Evolutionary conservation across 2,797 vertebrate genomes (phyloP).

Genomic region (Microctenopoma stevenorrisi): DNA sequence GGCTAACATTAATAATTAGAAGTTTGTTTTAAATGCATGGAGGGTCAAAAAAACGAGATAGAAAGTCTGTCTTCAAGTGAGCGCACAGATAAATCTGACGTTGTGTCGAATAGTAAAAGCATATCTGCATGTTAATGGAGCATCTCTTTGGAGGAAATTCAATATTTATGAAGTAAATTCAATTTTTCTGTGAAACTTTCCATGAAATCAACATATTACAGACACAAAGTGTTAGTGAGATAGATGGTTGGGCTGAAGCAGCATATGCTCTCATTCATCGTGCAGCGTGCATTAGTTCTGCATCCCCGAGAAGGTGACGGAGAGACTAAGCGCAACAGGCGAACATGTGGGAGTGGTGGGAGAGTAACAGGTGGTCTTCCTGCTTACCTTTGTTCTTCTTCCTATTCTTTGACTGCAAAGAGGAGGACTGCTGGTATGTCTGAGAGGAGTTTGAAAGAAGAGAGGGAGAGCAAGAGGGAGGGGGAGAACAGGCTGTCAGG

Average conservation of each 20-base stretch:
- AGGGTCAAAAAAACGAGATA: background rate
- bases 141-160: background rate
- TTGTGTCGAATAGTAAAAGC: no score
- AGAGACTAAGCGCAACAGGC: conserved; percentile 17
- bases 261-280: conserved; percentile 27
- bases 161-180: background rate
- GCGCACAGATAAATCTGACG: no score
- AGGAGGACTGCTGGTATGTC: conserved; percentile 94
- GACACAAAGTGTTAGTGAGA: conserved; percentile 2
- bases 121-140: background rate
- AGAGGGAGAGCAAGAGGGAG: conserved; percentile 19
- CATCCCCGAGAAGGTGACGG: conserved; percentile 6
- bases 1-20: no score
- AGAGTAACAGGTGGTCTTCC: conserved; percentile 36
- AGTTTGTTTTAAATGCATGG: no score
- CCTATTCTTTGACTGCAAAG: conserved; percentile 93
- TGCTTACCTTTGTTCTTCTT: conserved; percentile 96
- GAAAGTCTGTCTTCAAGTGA: no score
- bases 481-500: conserved; percentile 61
- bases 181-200: background rate
- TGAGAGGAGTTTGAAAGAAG: conserved; percentile 50
- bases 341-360: conserved; percentile 6
- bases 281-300: conserved; percentile 17
- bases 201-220: background rate
- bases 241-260: conserved; percentile 20